Evolutionary conservation across 92 coral and sea anemone species (phyloP).

Genomic region (Zoanthus solanderi): DNA sequence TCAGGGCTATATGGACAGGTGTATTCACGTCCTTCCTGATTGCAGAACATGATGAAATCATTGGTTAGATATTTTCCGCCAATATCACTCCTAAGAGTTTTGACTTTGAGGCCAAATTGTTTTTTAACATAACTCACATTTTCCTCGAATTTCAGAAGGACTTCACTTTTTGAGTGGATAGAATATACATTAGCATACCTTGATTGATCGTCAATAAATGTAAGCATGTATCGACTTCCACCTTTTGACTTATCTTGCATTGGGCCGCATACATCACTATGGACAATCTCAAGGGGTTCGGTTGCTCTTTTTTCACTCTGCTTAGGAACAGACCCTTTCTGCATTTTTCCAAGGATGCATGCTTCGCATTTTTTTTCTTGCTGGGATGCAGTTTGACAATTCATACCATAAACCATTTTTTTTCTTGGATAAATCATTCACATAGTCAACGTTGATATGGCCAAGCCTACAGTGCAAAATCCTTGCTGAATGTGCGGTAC

Average conservation of each 20-base stretch:
- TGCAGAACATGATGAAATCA: background rate
- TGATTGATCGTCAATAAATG: conserved; percentile 44
- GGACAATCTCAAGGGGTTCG: background rate
- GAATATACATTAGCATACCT: conserved; percentile 39
- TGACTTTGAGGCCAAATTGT: conserved; percentile 26
- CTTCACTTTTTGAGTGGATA: conserved; percentile 41
- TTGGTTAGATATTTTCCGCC: background rate
- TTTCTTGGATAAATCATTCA: conserved; percentile 17
- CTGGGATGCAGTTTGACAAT: background rate
- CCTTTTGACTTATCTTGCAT: conserved; percentile 50
- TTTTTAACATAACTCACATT: conserved; percentile 40
- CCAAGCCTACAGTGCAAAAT: conserved; percentile 51
- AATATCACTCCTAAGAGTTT: conserved; percentile 1
- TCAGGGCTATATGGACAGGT: background rate
- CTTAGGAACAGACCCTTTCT: conserved; percentile 25
- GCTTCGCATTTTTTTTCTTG: conserved; percentile 33
- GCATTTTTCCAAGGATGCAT: conserved; percentile 42
- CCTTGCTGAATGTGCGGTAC: background rate
- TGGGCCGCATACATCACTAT: conserved; percentile 41
- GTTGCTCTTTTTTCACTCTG: conserved; percentile 20
- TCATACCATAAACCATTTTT: conserved; percentile 35
- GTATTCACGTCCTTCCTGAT: background rate
- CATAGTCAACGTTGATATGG: conserved; percentile 27
- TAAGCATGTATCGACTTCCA: conserved; percentile 34
- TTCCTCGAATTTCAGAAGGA: conserved; percentile 47